A percentile compares a stretch with the other conserved stretches of the same genome.
phyloP scores from a whole-genome alignment of 2,888 invertebrate genomes.

The Nomada fabriciana region DNA sequence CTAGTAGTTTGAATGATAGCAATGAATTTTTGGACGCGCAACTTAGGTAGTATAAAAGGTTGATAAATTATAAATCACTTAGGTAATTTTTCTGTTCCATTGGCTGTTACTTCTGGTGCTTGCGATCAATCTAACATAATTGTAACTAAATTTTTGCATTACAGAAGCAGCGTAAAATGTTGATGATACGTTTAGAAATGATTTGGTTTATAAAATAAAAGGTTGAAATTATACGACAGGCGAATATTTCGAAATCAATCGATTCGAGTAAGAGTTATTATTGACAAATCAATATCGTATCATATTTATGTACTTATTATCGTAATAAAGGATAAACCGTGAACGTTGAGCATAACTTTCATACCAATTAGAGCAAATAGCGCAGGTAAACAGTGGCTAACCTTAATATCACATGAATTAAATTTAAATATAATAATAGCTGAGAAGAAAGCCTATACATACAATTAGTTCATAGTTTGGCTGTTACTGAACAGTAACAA shows the following conservation, averaged over 20 bases:
- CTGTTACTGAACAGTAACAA: neutral
- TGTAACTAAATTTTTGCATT: no score
- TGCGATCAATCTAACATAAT: no score
- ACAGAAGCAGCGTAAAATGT: no score
- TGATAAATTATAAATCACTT: no score
- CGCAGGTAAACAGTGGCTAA: slow-evolving; percentile 21
- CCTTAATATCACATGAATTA: slow-evolving; percentile 19
- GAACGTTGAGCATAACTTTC: slow-evolving; percentile 17
- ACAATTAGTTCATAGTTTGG: neutral
- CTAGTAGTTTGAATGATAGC: no score
- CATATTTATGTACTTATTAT: neutral
- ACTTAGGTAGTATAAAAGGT: neutral
- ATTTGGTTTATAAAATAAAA: no score
- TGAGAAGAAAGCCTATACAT: neutral
- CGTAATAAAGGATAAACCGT: neutral
- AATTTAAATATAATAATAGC: slow-evolving; percentile 5
- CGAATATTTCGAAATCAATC: neutral
- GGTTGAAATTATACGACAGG: neutral
- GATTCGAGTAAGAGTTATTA: neutral
- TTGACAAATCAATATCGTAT: neutral
- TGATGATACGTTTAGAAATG: no score
- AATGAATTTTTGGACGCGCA: neutral
- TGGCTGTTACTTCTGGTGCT: no score
- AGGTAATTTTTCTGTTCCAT: no score
- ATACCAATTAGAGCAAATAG: slow-evolving; percentile 23